phyloP scores from a whole-genome alignment of 2,113 vertebrate species.

The Pluvialis apricaria region DNA sequence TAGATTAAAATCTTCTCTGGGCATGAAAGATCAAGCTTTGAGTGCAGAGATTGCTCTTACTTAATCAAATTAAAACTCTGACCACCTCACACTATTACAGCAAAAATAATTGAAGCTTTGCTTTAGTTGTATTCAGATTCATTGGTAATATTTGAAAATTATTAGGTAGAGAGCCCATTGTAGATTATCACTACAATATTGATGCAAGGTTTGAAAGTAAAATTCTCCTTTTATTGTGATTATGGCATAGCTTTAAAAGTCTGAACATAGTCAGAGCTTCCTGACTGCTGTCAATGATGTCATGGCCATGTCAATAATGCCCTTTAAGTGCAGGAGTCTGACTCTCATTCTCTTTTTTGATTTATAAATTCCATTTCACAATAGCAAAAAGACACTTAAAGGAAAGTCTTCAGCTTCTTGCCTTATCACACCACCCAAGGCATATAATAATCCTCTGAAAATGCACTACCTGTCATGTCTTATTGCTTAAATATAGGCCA shows the following conservation, averaged over 20 bases:
- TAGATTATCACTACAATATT: neutral
- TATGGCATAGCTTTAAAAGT: constrained; percentile 14
- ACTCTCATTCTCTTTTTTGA: neutral
- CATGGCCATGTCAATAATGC: neutral
- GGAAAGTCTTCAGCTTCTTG: neutral
- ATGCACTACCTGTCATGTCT: constrained; percentile 25
- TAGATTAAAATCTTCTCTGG: no score
- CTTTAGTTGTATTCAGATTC: neutral
- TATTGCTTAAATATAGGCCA: constrained; percentile 27
- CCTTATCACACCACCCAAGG: neutral
- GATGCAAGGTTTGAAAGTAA: neutral
- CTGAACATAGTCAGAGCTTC: neutral
- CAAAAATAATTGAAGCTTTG: neutral
- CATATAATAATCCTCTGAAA: constrained; percentile 47
- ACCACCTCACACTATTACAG: neutral
- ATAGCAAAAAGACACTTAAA: constrained; percentile 34
- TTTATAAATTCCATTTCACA: constrained; percentile 47
- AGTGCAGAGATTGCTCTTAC: neutral
- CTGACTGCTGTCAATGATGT: constrained; percentile 9
- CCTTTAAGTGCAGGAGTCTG: constrained; percentile 13
- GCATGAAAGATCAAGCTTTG: neutral
- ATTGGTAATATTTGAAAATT: neutral
- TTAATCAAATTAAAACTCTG: neutral
- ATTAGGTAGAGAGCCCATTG: neutral
- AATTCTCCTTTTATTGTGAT: neutral